A percentile compares a stretch with the other conserved stretches of the same genome.
Conservation (phyloP, 2,888 invertebrate genomes). For the Lacanobia oleracea region DNA sequence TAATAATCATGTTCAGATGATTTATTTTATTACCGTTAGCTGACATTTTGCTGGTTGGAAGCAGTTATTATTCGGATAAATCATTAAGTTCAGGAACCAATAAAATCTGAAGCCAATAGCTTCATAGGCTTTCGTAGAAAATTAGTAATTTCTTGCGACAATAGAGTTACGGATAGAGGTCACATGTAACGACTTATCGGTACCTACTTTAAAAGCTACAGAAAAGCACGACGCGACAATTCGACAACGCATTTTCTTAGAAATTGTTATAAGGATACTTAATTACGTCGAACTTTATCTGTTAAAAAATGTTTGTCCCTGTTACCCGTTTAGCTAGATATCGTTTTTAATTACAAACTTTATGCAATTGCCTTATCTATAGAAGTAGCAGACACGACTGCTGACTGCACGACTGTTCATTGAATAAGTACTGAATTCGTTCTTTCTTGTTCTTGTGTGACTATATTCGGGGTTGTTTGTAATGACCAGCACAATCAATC, state of each 20-base stretch:
- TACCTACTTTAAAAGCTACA: not conserved
- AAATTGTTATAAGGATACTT: not conserved
- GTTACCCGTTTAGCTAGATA: not conserved
- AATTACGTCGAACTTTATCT: not conserved
- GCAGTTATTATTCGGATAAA: slow-evolving; percentile 4
- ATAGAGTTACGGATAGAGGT: not conserved
- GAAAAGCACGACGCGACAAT: not conserved
- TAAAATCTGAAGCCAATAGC: not conserved
- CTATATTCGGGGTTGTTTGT: too few species aligned
- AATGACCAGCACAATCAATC: too few species aligned
- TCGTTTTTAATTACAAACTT: not conserved
- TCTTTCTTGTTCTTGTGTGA: not conserved
- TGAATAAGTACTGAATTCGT: too few species aligned
- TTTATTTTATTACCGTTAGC: slow-evolving; percentile 40
- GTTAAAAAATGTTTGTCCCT: too few species aligned
- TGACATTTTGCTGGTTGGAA: not conserved
- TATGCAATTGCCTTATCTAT: not conserved
- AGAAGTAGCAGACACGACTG: too few species aligned
- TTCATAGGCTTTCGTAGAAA: not conserved
- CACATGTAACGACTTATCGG: not conserved
- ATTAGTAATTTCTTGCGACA: not conserved
- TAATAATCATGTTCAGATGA: slow-evolving; percentile 26
- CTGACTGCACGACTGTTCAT: too few species aligned
- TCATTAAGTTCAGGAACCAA: not conserved
- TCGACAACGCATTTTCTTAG: not conserved